Conservation (phyloP, 2,888 invertebrate species). For the Diaperis boleti region DNA sequence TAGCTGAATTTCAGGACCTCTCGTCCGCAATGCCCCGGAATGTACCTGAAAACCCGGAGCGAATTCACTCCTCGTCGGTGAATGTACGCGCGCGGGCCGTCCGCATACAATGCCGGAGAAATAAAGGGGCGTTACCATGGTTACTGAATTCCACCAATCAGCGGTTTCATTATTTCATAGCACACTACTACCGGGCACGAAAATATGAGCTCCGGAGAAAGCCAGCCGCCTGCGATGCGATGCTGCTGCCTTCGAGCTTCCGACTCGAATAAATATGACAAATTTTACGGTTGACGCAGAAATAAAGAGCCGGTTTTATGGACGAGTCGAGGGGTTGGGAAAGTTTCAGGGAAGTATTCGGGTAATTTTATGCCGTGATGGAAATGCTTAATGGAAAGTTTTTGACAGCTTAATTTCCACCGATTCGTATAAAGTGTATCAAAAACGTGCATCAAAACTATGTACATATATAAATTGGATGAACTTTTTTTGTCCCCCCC, state of each 20-base stretch:
- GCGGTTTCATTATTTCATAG: conserved; percentile 64
- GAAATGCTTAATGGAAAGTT: conserved; percentile 14
- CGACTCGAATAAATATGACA: conserved; percentile 23
- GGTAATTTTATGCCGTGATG: conserved; percentile 6
- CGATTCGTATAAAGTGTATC: too few species aligned
- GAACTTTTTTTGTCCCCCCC: too few species aligned
- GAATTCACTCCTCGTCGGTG: conserved; percentile 37
- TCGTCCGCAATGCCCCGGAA: neutral
- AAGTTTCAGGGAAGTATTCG: conserved; percentile 1
- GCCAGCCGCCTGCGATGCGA: conserved; percentile 28
- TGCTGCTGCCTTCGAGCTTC: conserved; percentile 28
- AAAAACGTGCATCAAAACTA: too few species aligned
- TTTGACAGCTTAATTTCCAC: too few species aligned
- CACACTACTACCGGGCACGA: conserved; percentile 56
- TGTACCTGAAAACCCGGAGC: conserved; percentile 28
- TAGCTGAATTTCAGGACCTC: too few species aligned
- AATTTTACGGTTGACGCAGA: conserved; percentile 21
- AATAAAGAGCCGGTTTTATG: conserved; percentile 27
- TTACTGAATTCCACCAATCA: conserved; percentile 65
- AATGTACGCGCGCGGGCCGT: conserved; percentile 50
- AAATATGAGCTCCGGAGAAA: conserved; percentile 51
- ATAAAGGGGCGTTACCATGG: conserved; percentile 65
- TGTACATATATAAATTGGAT: too few species aligned
- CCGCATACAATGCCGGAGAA: conserved; percentile 55
- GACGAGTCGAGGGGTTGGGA: too few species aligned